phyloP scores from a whole-genome alignment of 2,113 vertebrate species.

The Hydrochoerus hydrochaeris region DNA sequence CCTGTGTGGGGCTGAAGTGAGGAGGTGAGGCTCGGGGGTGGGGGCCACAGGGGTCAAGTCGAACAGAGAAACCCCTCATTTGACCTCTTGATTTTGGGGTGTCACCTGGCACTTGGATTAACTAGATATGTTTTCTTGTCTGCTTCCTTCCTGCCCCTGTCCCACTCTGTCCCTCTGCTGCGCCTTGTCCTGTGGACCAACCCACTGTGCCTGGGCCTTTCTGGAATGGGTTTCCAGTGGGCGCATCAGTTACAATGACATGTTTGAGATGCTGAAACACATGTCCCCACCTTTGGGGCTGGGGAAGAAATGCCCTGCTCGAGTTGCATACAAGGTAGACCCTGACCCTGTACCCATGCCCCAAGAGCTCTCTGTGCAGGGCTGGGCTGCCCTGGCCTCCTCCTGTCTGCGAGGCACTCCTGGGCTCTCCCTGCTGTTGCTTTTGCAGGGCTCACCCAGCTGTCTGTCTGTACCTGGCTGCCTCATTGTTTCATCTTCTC shows the following conservation, averaged over 20 bases:
- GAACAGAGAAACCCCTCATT: conserved; percentile 69
- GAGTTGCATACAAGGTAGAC: conserved; percentile 99
- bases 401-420: background rate
- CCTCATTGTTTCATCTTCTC: conserved; percentile 67
- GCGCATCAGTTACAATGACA: conserved; percentile 99
- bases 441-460: conserved; percentile 59
- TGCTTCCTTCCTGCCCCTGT: conserved; percentile 80
- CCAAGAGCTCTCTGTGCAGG: conserved; percentile 32
- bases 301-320: conserved; percentile 99
- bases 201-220: conserved; percentile 78
- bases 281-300: conserved; percentile 99
- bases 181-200: conserved; percentile 51
- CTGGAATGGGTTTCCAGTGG: conserved; percentile 89
- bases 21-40: conserved; percentile 46
- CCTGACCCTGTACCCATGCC: conserved; percentile 72
- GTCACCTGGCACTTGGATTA: conserved; percentile 89
- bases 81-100: conserved; percentile 52
- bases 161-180: conserved; percentile 75
- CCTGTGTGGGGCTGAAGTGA: conserved; percentile 78
- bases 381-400: background rate
- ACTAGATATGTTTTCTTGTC: conserved; percentile 92
- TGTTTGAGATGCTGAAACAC: conserved; percentile 99
- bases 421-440: background rate
- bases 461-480: conserved; percentile 65
- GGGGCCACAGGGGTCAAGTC: background rate